A percentile compares a stretch with the other conserved stretches of the same genome.
These are phyloP conservation scores for Erpetoichthys calabaricus DNA, from an alignment of 2,797 vertebrate genomes.

Conservation along the genomic window DNA sequence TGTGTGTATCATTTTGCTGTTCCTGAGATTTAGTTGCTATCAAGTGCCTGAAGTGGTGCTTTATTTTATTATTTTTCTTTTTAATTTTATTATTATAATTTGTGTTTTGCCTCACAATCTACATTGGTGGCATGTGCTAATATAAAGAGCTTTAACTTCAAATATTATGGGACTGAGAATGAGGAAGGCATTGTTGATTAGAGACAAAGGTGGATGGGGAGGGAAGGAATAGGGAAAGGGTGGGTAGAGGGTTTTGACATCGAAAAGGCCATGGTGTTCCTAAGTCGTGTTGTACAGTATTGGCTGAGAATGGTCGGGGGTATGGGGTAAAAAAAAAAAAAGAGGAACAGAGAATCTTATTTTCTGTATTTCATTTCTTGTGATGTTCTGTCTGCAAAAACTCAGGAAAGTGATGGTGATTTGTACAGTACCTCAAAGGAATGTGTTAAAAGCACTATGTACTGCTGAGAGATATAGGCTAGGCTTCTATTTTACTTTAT, in stretches of 20 bases:
- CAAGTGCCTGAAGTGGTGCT: constrained; percentile 99
- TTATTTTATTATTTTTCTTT: constrained; percentile 73
- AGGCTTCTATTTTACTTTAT: constrained; percentile 75
- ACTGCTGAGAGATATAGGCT: constrained; percentile 75
- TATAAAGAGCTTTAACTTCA: constrained; percentile 97
- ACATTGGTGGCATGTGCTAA: constrained; percentile 95
- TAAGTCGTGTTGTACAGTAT: constrained; percentile 75
- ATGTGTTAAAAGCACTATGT: constrained; percentile 83
- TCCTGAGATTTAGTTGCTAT: constrained; percentile 97
- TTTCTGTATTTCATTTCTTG: constrained; percentile 73
- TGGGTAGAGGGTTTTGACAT: constrained; percentile 69
- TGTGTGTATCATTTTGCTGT: constrained; percentile 94
- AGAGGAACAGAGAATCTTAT: constrained; percentile 78
- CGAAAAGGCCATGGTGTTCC: constrained; percentile 80
- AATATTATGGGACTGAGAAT: constrained; percentile 74
- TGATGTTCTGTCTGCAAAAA: constrained; percentile 81
- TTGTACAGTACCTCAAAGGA: constrained; percentile 96
- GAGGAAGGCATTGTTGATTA: constrained; percentile 61
- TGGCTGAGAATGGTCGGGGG: constrained; percentile 69
- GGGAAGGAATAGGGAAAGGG: constrained; percentile 8
- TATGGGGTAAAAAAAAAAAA: constrained; percentile 40
- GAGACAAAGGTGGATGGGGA: constrained; percentile 24
- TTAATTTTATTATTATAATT: constrained; percentile 11
- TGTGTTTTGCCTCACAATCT: constrained; percentile 84
- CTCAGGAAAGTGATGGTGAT: constrained; percentile 97